Percentiles rank a stretch among this genome's conserved stretches.
Evolutionary conservation across 2,797 vertebrate species (phyloP).

Genomic region (Channallabes apus): DNA sequence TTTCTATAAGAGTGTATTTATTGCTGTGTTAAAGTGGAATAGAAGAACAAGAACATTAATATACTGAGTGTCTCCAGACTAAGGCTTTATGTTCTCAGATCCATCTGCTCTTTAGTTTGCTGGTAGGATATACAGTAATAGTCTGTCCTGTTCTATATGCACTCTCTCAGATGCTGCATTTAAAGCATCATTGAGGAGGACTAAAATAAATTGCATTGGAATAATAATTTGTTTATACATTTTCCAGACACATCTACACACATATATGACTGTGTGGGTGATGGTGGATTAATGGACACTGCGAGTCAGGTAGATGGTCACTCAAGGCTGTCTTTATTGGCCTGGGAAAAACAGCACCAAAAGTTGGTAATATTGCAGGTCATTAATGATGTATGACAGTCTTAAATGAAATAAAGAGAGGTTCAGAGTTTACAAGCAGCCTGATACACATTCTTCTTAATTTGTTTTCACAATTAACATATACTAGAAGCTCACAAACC

Average conservation of each 20-base stretch:
- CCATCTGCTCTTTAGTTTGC: neutral
- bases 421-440: too few relatives aligned
- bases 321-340: too few relatives aligned
- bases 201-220: neutral
- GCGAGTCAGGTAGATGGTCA: too few relatives aligned
- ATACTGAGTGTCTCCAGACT: neutral
- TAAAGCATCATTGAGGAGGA: neutral
- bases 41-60: neutral
- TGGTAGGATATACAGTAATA: neutral
- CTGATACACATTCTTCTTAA: too few relatives aligned
- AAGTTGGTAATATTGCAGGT: too few relatives aligned
- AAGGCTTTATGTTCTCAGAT: neutral
- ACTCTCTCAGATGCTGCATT: neutral
- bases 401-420: too few relatives aligned
- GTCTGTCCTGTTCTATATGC: neutral
- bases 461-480: too few relatives aligned
- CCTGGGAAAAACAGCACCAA: too few relatives aligned
- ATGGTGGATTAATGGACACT: too few relatives aligned
- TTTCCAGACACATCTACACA: neutral
- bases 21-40: neutral
- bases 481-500: too few relatives aligned
- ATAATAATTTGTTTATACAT: neutral
- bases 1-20: neutral
- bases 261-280: too few relatives aligned
- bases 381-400: too few relatives aligned